Conservation (phyloP, 2,113 vertebrate species). For the Neotragus pygmaeus region DNA sequence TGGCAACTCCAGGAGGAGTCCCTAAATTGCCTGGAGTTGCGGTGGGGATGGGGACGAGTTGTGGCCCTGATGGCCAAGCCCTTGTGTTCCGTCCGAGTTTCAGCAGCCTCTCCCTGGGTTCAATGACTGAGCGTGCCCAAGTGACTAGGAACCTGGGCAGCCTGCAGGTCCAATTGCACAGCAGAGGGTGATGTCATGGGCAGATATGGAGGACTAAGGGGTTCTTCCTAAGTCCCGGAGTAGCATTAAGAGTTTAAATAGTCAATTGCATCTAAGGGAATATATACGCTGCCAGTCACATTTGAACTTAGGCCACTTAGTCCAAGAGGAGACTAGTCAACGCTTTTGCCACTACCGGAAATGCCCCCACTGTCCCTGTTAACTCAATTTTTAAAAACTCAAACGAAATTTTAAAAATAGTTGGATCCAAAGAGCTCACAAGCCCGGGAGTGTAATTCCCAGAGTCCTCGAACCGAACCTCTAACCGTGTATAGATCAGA, state of each 20-base stretch:
- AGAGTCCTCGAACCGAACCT: not conserved
- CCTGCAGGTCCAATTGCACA: not conserved
- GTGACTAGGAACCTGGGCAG: not conserved
- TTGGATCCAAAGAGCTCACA: not conserved
- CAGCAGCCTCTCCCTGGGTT: not conserved
- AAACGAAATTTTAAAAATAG: not conserved
- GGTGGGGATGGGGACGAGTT: not conserved
- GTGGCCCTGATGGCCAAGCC: not conserved
- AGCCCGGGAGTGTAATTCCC: not conserved
- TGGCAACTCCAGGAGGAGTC: not conserved
- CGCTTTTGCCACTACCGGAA: not conserved
- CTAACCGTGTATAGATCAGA: not conserved
- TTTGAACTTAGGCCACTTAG: not conserved
- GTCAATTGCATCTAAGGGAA: conserved; percentile 2
- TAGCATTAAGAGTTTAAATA: conserved; percentile 21
- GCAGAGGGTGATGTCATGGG: conserved; percentile 8
- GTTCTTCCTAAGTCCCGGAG: not conserved
- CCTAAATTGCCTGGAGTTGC: not conserved
- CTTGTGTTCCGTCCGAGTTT: not conserved
- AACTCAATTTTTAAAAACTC: not conserved
- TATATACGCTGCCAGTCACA: conserved; percentile 27
- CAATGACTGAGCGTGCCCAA: not conserved
- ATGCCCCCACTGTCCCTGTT: conserved; percentile 19
- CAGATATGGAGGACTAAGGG: not conserved
- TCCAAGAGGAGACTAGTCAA: not conserved